Base-by-base conservation (phyloP, 2,888 invertebrate genomes). In the Drosophila koepferae region DNA sequence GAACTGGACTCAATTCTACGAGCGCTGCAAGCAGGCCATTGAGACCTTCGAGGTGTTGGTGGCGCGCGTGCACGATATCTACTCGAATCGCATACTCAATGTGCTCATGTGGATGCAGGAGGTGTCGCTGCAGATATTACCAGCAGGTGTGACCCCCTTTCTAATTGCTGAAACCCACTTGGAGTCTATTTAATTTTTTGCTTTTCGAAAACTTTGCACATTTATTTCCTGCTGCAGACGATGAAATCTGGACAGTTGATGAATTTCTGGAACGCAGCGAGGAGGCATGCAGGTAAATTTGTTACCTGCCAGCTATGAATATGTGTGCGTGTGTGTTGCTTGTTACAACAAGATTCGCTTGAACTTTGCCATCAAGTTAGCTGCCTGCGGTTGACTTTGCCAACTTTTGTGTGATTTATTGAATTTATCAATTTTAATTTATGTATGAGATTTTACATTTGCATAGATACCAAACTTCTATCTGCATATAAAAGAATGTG, bases 101-200 rank as follows among this genome's bases (percentile, higher is more conserved):
- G 97, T 98, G 38, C 94, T 99, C 38, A 94, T 95, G 69, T 96
- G 97, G 76, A 98, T 99, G 97, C 97, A 97, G 91, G 95, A 95
- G 60, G 95, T 97, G n/a, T 95, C 96, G 0, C 94, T 99, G 59
- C 96, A 98, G 81, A 95, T 96, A 51, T 93, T 98, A 63, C 98
- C 98, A 14, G 96, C 95, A 92, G 94, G 94, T 75, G 38, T 46
- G 74, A 58, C 1, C 55, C 31, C 36, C 23, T 44, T n/a, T 77
- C 38, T 74, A 78, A 80, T 78, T 75, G 65, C 40, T 62, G 54
- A 53, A 41, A 2, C 59, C 58, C 53, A 58, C 46, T 59, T 65
- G 65, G 28, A n/a, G 61, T 51, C 41, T 64, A 18, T 60, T 66
- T 77, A 69, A 77, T 71, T 80, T 76, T 65, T 54, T 79, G 74